A percentile compares a stretch with the other conserved stretches of the same genome.
phyloP scores from a whole-genome alignment of 2,797 vertebrate species.

The Poecile montanus region DNA sequence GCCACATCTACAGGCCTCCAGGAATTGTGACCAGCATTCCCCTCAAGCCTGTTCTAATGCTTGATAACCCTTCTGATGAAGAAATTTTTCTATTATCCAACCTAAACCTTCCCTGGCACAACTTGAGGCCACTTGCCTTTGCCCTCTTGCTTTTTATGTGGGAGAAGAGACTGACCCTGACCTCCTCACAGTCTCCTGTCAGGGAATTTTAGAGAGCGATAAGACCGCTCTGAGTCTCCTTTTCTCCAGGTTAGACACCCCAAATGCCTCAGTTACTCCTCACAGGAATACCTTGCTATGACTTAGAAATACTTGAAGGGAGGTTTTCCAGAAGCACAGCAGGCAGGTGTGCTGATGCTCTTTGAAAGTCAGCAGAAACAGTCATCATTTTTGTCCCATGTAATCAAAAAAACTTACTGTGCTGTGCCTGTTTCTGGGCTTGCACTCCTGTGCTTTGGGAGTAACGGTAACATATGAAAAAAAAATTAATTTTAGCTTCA shows the following conservation, averaged over 20 bases:
- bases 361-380: neutral
- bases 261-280: neutral
- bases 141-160: rapidly evolving
- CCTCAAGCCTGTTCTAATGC: neutral
- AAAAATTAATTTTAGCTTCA: neutral
- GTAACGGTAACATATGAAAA: neutral
- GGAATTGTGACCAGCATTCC: neutral
- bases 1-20: neutral
- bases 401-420: neutral
- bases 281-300: neutral
- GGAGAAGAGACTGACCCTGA: neutral
- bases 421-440: neutral
- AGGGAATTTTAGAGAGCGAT: too few relatives aligned
- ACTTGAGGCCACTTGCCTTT: neutral
- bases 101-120: neutral
- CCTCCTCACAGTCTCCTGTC: neutral
- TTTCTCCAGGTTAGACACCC: neutral
- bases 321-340: neutral
- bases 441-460: neutral
- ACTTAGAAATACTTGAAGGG: neutral
- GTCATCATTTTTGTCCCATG: neutral
- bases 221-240: rapidly evolving
- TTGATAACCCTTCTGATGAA: neutral
- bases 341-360: neutral
- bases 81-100: neutral